Conservation (phyloP, 1,140 invertebrate genomes). For the Brachionus plicatilis region DNA sequence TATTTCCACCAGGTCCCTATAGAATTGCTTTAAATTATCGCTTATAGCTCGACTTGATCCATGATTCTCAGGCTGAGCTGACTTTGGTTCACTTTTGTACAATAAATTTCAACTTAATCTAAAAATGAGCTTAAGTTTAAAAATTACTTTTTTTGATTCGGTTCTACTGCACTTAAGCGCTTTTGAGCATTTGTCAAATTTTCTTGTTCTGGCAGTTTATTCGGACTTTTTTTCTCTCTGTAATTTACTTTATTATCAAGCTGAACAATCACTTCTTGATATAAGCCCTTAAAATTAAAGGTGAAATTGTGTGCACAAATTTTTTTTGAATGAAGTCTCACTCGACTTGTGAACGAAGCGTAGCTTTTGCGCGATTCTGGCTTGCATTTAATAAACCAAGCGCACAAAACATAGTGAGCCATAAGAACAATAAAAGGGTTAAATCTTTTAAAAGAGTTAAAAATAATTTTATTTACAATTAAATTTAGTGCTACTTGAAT, state of each 20-base stretch:
- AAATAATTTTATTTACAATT: background rate
- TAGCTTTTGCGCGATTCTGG: constrained; percentile 33
- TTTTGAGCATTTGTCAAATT: background rate
- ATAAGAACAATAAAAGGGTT: constrained; percentile 33
- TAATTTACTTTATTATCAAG: background rate
- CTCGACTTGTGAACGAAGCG: constrained; percentile 7
- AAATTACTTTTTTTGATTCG: background rate
- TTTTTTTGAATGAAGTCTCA: background rate
- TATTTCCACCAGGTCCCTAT: constrained; percentile 9
- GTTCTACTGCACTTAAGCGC: background rate
- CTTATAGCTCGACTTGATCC: background rate
- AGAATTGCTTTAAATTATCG: constrained; percentile 2
- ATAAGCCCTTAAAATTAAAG: background rate
- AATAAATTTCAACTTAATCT: background rate
- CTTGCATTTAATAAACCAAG: constrained; percentile 32
- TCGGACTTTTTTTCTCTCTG: background rate
- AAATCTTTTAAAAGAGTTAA: background rate
- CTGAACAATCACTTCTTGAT: constrained; percentile 31
- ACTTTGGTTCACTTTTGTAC: background rate
- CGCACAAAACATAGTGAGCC: constrained; percentile 36
- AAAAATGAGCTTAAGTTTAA: background rate
- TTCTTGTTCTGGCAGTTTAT: background rate
- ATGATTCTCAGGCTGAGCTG: background rate
- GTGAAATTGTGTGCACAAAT: background rate
- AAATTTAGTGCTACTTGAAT: background rate